phyloP scores from a whole-genome alignment of 2,797 vertebrate species.

The Salarias fasciatus region DNA sequence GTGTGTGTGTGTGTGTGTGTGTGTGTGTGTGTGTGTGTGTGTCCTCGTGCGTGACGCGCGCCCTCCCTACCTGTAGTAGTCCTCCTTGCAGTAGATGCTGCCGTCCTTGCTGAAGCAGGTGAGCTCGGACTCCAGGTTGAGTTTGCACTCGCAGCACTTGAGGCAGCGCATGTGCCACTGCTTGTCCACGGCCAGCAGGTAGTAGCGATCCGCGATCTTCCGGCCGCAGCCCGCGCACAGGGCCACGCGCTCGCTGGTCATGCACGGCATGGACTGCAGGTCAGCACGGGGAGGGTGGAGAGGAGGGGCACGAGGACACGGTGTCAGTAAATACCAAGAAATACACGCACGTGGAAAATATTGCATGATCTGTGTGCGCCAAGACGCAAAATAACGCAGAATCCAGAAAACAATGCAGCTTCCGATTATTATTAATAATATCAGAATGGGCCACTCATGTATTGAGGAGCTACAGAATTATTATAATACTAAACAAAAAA shows the following conservation, averaged over 20 bases:
- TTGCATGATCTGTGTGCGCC: too few species aligned
- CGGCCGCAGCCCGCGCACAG: conserved; percentile 97
- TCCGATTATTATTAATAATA: too few species aligned
- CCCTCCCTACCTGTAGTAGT: conserved; percentile 99
- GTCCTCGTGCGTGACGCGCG: too few species aligned
- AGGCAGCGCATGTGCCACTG: conserved; percentile 99
- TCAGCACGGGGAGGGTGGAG: not conserved
- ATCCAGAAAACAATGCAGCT: too few species aligned
- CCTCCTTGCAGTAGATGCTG: conserved; percentile 99
- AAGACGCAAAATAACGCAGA: too few species aligned
- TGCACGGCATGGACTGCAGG: conserved; percentile 90
- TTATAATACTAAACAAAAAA: too few species aligned
- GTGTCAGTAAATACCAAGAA: not conserved
- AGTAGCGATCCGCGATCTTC: conserved; percentile 97
- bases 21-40: too few species aligned
- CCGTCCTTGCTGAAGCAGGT: conserved; percentile 99
- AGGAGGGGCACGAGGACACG: conserved; percentile 20
- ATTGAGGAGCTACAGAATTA: too few species aligned
- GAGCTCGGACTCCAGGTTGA: conserved; percentile 98
- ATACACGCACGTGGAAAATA: not conserved
- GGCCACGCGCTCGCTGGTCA: conserved; percentile 92
- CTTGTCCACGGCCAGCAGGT: conserved; percentile 98
- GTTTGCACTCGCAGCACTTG: conserved; percentile 97
- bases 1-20: too few species aligned
- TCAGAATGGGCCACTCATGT: too few species aligned